These are phyloP conservation scores for Zoanthus solanderi DNA, from an alignment of 92 coral and sea anemone species.

Conservation along the genomic window DNA sequence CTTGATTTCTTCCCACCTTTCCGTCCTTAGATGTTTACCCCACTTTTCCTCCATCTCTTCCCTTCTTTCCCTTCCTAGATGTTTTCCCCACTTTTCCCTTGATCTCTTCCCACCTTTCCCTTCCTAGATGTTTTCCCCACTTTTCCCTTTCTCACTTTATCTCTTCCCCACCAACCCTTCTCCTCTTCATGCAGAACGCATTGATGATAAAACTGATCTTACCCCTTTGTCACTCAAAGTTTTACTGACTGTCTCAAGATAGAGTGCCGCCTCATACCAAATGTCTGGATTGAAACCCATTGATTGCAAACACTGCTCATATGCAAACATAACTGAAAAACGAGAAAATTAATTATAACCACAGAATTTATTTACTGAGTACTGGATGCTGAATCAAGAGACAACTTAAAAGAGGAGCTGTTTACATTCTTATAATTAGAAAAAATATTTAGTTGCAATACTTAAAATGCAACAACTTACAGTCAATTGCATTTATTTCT, in stretches of 20 bases:
- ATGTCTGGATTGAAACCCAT: constrained; percentile 93
- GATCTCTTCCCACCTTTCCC: not conserved
- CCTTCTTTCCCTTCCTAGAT: too few relatives aligned
- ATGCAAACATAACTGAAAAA: constrained; percentile 88
- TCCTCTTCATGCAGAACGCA: too few relatives aligned
- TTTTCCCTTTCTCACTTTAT: not conserved
- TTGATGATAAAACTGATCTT: not conserved
- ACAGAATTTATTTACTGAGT: not conserved
- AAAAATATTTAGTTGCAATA: too few relatives aligned
- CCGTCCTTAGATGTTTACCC: too few relatives aligned
- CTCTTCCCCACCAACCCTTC: not conserved
- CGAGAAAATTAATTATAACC: not conserved
- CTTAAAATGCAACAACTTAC: too few relatives aligned
- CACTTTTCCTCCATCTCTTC: too few relatives aligned
- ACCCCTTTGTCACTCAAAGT: constrained; percentile 92
- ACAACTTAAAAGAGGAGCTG: too few relatives aligned
- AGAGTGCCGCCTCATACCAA: constrained; percentile 96
- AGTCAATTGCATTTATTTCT: too few relatives aligned
- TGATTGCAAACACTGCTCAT: constrained; percentile 94
- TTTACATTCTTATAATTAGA: too few relatives aligned
- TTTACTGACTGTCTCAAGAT: constrained; percentile 89
- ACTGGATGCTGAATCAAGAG: too few relatives aligned
- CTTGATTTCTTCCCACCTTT: too few relatives aligned
- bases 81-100: not conserved
- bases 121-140: not conserved